Percentiles rank a stretch among this genome's conserved stretches.
These are phyloP conservation scores for Cladopsammia gracilis DNA, from an alignment of 64 coral and sea anemone species.

Conservation along the genomic window DNA sequence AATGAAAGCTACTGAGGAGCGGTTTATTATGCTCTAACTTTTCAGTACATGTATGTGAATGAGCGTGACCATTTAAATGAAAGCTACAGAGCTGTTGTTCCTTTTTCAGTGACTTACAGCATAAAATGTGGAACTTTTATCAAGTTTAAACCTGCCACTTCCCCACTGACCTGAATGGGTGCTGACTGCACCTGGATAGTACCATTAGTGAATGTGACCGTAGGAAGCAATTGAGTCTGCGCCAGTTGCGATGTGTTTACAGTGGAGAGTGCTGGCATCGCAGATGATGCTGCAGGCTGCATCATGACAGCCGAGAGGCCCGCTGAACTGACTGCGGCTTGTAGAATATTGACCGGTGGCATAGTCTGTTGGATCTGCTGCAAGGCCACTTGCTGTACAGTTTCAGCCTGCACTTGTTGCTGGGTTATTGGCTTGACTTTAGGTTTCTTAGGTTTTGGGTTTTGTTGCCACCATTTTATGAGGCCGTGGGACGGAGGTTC, in stretches of 20 bases:
- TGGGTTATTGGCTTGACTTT: conserved; percentile 86
- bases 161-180: conserved; percentile 19
- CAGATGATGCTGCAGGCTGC: conserved; percentile 71
- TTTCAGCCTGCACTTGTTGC: conserved; percentile 65
- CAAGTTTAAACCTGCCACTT: no score
- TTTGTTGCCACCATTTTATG: conserved; percentile 97
- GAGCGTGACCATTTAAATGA: no score
- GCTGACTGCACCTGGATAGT: conserved; percentile 84
- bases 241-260: conserved; percentile 66
- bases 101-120: no score
- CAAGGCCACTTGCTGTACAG: conserved; percentile 85
- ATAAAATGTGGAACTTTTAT: no score
- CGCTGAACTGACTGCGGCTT: conserved; percentile 86
- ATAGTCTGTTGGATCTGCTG: conserved; percentile 91
- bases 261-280: conserved; percentile 63
- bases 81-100: no score
- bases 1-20: no score
- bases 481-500: conserved; percentile 97
- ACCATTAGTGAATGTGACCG: conserved; percentile 74
- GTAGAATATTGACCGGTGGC: conserved; percentile 90
- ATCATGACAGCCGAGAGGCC: conserved; percentile 92
- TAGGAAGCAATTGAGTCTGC: conserved; percentile 83
- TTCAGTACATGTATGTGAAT: no score
- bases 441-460: conserved; percentile 96
- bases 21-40: no score